Base-by-base conservation (phyloP, 2,888 invertebrate genomes). In the Tuta absoluta region DNA sequence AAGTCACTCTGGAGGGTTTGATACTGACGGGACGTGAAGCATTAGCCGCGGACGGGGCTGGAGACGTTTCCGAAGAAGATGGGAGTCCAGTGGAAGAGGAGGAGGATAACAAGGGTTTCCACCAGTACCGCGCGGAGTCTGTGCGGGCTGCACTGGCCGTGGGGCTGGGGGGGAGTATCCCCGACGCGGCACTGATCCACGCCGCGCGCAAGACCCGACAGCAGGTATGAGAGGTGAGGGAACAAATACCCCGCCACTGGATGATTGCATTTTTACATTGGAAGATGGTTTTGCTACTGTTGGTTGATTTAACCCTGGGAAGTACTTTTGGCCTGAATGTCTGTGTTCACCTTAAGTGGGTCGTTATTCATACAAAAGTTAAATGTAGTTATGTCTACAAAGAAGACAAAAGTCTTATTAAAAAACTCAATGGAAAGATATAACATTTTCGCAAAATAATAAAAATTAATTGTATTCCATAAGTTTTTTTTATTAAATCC, bases 101-200 rank as follows among this genome's bases (percentile, higher is more conserved):
- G 56, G 87, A 83, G 49, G 92, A 87, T 74, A 82, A 77, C 72
- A 80, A 87, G 78, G 87, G 87, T 72, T 90, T 90, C 84, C 91
- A 90, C 80, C 84, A 76, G 78, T 91, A 89, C 83, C 91, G 89
- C 66, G 87, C 91, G 64, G 96, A 96, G 80, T 94, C 95, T 70
- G 94, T 97, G 76, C 95, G 96, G 80, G 94, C 95, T 75, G 94
- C 97, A 74, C 91, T 97, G 69, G 84, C 87, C 58, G 95, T 95
- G 63, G 86, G 86, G 79, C 95, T 95, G 63, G 86, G 86, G 79
- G 98, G 98, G 17, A 95, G 95, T 72, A 99, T 99, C 80, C 99
- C 99, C 11, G 99, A 99, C 92, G 99, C 99, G 11, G 98, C 98
- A 63, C 96, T 98, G 93, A 99, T 99, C 84, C 99, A 99, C 91